These are phyloP conservation scores for Mallateleia sp. DNA, from an alignment of 2,888 invertebrate genomes.

Conservation along the genomic window DNA sequence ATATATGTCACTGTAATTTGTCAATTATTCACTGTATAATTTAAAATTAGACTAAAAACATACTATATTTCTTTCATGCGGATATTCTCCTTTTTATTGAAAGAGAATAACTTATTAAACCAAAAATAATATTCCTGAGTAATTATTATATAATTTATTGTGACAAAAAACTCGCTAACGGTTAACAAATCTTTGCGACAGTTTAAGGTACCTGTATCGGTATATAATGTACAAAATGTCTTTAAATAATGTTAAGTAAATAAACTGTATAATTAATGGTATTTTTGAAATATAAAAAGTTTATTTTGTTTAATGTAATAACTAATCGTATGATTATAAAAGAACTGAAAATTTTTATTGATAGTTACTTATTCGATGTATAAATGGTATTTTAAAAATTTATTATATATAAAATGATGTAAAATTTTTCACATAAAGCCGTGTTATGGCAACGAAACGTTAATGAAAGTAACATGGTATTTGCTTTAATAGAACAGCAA, in stretches of 20 bases:
- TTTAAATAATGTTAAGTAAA: constrained; percentile 65
- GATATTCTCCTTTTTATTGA: constrained; percentile 18
- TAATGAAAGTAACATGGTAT: constrained; percentile 31
- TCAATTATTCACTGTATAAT: constrained; percentile 46
- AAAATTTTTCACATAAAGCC: constrained; percentile 42
- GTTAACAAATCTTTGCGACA: constrained; percentile 55
- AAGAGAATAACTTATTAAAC: constrained; percentile 31
- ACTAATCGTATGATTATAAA: constrained; percentile 60
- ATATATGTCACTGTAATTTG: constrained; percentile 13
- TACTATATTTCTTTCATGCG: neutral
- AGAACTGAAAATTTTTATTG: constrained; percentile 67
- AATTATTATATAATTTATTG: constrained; percentile 63
- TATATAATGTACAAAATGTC: constrained; percentile 72
- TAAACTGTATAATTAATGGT: constrained; percentile 62
- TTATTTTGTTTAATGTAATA: constrained; percentile 74
- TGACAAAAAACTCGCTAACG: constrained; percentile 19
- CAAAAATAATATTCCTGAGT: constrained; percentile 54
- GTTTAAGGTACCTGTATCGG: constrained; percentile 66
- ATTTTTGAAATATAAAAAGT: constrained; percentile 73
- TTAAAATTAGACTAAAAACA: constrained; percentile 17
- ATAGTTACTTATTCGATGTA: too few relatives aligned
- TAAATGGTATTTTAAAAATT: too few relatives aligned
- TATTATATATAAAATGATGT: constrained; percentile 40
- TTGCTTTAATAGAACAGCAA: constrained; percentile 60
- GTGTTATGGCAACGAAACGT: constrained; percentile 37